Evolutionary conservation across 2,797 vertebrate genomes (phyloP).

Genomic region (Hippoglossus hippoglossus): DNA sequence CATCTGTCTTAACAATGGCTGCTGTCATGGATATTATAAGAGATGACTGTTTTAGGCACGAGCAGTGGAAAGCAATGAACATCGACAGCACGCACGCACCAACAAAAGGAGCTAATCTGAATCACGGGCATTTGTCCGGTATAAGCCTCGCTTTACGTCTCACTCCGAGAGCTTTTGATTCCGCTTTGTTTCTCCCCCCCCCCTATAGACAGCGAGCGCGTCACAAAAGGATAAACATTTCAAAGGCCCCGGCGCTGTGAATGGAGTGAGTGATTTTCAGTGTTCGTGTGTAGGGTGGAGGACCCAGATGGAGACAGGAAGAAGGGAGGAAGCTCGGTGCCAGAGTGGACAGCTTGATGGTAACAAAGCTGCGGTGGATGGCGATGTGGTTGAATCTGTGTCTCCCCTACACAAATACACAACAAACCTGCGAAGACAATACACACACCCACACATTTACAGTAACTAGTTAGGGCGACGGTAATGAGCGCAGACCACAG

Average conservation of each 20-base stretch:
- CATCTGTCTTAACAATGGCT: constrained; percentile 74
- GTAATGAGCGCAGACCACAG: constrained; percentile 25
- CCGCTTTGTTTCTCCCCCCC: constrained; percentile 40
- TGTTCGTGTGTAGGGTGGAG: constrained; percentile 70
- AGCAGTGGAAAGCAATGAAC: constrained; percentile 67
- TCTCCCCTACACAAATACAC: constrained; percentile 26
- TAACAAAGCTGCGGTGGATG: constrained; percentile 74
- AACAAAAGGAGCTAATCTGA: constrained; percentile 77
- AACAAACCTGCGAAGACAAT: constrained; percentile 17
- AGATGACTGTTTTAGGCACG: constrained; percentile 74
- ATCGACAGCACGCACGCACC: constrained; percentile 36
- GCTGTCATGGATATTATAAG: constrained; percentile 77
- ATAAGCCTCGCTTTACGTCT: constrained; percentile 68
- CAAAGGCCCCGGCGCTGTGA: constrained; percentile 71
- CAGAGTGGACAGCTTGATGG: constrained; percentile 78
- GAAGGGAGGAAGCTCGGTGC: constrained; percentile 69
- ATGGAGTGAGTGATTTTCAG: constrained; percentile 78
- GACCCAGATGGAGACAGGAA: constrained; percentile 79
- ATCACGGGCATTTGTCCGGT: constrained; percentile 79
- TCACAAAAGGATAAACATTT: constrained; percentile 81
- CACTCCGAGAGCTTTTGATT: constrained; percentile 73
- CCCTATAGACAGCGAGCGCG: constrained; percentile 53
- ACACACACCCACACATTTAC: constrained; percentile 31
- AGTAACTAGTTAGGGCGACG: constrained; percentile 43
- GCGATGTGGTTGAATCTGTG: constrained; percentile 50